These are phyloP conservation scores for Habrosyne pyritoides DNA, from an alignment of 2,888 invertebrate species.

Conservation along the genomic window DNA sequence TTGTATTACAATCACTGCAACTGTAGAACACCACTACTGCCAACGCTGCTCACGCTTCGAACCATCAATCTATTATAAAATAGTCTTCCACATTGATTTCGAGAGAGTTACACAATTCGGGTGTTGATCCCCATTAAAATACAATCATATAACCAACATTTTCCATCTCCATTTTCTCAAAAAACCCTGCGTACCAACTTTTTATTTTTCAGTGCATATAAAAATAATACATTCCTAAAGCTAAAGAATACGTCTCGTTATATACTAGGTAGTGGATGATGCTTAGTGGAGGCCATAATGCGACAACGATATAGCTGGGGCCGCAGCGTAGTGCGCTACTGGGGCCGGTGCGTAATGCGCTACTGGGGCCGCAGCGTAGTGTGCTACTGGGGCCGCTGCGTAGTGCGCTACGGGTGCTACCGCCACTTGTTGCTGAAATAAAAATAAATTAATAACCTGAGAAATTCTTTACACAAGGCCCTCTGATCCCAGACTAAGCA, in stretches of 20 bases:
- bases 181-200: constrained; percentile 1
- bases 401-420: constrained; percentile 60
- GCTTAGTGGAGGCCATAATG: constrained; percentile 40
- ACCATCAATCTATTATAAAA: too few species aligned
- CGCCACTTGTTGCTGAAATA: constrained; percentile 40
- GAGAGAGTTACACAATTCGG: too few species aligned
- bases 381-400: constrained; percentile 51
- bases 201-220: not conserved
- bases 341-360: constrained; percentile 24
- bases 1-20: too few species aligned
- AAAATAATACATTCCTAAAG: not conserved
- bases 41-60: too few species aligned
- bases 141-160: not conserved
- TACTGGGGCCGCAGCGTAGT: constrained; percentile 16
- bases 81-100: too few species aligned
- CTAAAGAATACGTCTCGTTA: constrained; percentile 5
- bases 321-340: constrained; percentile 28
- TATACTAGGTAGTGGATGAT: constrained; percentile 9
- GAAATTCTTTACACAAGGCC: too few species aligned
- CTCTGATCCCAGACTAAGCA: too few species aligned
- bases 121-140: not conserved
- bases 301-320: constrained; percentile 38
- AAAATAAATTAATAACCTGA: too few species aligned
- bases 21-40: too few species aligned
- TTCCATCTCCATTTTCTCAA: not conserved